Evolutionary conservation across 2,888 invertebrate species (phyloP).

Genomic region (Zhuqinia jingwanae): DNA sequence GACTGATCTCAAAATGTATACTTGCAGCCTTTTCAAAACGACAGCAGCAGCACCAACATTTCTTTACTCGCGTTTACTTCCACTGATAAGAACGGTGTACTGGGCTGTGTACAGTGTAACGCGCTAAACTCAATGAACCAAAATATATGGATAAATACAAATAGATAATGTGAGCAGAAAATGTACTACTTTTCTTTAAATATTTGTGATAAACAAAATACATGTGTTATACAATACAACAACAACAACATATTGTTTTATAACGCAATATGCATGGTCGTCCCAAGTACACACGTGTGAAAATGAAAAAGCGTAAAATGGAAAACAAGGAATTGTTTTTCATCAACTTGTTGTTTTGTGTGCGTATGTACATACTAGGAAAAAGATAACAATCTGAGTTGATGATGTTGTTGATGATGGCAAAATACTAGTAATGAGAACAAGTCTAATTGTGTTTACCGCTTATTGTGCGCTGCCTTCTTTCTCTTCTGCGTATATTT

Average conservation of each 20-base stretch:
- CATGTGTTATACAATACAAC: no score
- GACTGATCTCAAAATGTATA: conserved; percentile 14
- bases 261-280: no score
- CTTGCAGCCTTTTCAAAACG: no score
- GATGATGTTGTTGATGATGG: background rate
- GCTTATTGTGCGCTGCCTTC: conserved; percentile 13
- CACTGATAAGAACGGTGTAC: no score
- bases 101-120: background rate
- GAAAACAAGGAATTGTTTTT: conserved; percentile 59
- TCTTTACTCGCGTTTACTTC: background rate
- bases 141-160: conserved; percentile 25
- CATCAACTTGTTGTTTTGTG: conserved; percentile 65
- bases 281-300: background rate
- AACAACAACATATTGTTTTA: no score
- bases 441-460: conserved; percentile 33
- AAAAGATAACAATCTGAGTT: conserved; percentile 42
- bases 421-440: conserved; percentile 18
- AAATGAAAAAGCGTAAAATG: conserved; percentile 21
- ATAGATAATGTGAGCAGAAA: conserved; percentile 16
- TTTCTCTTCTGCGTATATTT: conserved; percentile 10
- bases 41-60: background rate
- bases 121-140: conserved; percentile 59
- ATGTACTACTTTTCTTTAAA: no score
- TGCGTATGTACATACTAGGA: background rate
- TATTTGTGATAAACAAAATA: no score